Evolutionary conservation across 1,140 invertebrate genomes (phyloP).

Genomic region (Platyura marginata): DNA sequence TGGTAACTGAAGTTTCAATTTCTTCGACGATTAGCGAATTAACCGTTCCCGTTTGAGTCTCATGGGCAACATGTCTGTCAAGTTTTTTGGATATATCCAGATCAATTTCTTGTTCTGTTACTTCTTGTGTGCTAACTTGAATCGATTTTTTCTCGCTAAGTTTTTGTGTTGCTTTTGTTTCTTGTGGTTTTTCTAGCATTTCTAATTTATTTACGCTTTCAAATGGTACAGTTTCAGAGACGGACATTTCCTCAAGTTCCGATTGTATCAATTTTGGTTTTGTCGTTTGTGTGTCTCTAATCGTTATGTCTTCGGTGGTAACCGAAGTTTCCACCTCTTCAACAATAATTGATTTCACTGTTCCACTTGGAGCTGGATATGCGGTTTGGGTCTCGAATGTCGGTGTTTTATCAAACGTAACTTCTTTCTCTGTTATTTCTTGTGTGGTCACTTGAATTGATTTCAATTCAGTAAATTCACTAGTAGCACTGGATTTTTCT

Average conservation of each 20-base stretch:
- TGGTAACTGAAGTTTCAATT: slow-evolving; percentile 8
- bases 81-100: not conserved
- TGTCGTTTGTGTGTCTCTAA: not conserved
- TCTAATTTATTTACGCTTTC: not conserved
- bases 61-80: not conserved
- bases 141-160: not conserved
- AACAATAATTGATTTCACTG: not conserved
- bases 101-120: not conserved
- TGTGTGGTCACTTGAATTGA: not conserved
- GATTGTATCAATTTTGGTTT: not conserved
- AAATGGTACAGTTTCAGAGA: not conserved
- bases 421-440: not conserved
- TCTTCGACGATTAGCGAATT: slow-evolving; percentile 7
- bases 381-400: not conserved
- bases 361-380: not conserved
- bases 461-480: not conserved
- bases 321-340: not conserved
- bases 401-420: not conserved
- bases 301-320: not conserved
- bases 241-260: not conserved
- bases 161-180: not conserved
- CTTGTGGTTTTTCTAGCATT: not conserved
- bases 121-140: not conserved
- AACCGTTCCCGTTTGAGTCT: not conserved
- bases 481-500: not conserved